A percentile compares a stretch with the other conserved stretches of the same genome.
These are phyloP conservation scores for Sebastes alutus DNA, from an alignment of 2,797 vertebrate genomes.

Conservation along the genomic window DNA sequence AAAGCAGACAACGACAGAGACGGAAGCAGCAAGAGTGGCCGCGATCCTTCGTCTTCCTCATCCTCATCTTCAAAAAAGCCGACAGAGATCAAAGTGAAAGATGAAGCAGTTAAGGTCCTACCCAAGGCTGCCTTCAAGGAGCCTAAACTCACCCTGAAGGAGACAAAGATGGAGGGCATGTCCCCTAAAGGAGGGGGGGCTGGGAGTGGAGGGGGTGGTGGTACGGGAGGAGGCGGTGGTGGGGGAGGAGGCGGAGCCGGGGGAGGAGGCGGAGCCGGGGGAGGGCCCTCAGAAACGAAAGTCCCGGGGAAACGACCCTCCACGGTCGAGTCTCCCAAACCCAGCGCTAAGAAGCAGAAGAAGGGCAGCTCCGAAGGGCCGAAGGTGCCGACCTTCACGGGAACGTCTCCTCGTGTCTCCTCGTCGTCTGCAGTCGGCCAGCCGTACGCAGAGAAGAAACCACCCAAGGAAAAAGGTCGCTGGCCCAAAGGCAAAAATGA, in stretches of 20 bases:
- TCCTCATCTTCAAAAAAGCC: slow-evolving; percentile 88
- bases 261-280: slow-evolving; percentile 67
- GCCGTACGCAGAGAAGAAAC: slow-evolving; percentile 89
- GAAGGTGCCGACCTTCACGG: slow-evolving; percentile 81
- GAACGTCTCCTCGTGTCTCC: slow-evolving; percentile 88
- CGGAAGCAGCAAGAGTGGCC: slow-evolving; percentile 85
- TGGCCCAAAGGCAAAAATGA: slow-evolving; percentile 89
- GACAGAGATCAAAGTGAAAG: slow-evolving; percentile 91
- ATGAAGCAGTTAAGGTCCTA: slow-evolving; percentile 88
- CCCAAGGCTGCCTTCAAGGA: slow-evolving; percentile 98
- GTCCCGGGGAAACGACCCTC: slow-evolving; percentile 92
- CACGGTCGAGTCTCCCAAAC: slow-evolving; percentile 92
- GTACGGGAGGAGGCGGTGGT: slow-evolving; percentile 70
- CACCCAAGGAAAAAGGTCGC: slow-evolving; percentile 91
- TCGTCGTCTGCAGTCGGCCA: slow-evolving; percentile 70
- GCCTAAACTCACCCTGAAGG: slow-evolving; percentile 95
- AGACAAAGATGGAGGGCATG: slow-evolving; percentile 93
- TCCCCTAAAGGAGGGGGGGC: slow-evolving; percentile 93
- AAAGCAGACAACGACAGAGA: slow-evolving; percentile 90
- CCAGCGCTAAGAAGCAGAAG: slow-evolving; percentile 94
- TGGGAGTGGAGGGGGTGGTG: slow-evolving; percentile 76
- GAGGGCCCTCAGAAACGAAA: slow-evolving; percentile 83
- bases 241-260: slow-evolving; percentile 71
- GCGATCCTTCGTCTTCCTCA: slow-evolving; percentile 77
- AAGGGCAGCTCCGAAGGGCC: slow-evolving; percentile 91